Conservation (phyloP, 2,113 vertebrate species). For the Engystomops pustulosus region DNA sequence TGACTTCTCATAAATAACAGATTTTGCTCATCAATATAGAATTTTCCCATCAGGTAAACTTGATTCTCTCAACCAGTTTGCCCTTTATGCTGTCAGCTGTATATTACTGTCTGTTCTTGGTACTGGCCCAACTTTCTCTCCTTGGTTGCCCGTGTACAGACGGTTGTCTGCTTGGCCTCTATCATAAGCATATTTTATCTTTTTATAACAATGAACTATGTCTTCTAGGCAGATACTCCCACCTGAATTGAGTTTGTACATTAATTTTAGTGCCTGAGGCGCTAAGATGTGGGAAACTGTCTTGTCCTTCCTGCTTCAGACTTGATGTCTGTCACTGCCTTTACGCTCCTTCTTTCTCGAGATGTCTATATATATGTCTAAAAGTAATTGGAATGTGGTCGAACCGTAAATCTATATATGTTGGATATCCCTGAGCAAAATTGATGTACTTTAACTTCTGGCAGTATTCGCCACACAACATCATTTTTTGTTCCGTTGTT, state of each 20-base stretch:
- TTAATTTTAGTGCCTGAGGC: conserved; percentile 24
- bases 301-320: background rate
- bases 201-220: conserved; percentile 15
- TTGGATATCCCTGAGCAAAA: background rate
- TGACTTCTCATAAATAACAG: background rate
- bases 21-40: background rate
- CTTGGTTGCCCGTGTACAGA: background rate
- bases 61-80: background rate
- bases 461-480: background rate
- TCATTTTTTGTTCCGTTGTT: background rate
- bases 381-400: conserved; percentile 26
- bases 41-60: background rate
- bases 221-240: conserved; percentile 20
- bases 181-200: conserved; percentile 3
- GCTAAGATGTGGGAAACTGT: background rate
- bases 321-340: conserved; percentile 37
- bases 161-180: background rate
- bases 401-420: conserved; percentile 8
- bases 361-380: conserved; percentile 32
- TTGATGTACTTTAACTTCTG: conserved; percentile 7
- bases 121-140: background rate
- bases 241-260: conserved; percentile 17
- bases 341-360: conserved; percentile 18
- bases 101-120: background rate
- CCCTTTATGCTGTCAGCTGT: background rate